Percentiles rank a stretch among this genome's conserved stretches.
These are phyloP conservation scores for Sussaba pulchella DNA, from an alignment of 2,888 invertebrate genomes.

Conservation along the genomic window DNA sequence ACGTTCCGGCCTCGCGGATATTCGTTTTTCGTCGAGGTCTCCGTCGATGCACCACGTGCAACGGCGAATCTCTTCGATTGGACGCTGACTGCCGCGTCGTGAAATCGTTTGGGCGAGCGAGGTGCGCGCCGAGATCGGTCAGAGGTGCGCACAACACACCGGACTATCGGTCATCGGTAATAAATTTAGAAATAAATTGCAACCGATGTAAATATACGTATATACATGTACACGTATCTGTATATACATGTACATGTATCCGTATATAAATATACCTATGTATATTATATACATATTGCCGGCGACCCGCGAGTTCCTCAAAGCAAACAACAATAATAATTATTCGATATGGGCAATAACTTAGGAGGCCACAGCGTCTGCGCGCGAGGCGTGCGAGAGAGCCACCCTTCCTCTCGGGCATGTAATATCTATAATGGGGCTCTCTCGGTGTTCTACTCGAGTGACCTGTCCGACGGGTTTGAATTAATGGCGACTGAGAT, in stretches of 20 bases:
- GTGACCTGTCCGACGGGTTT: slow-evolving; percentile 82
- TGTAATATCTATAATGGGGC: slow-evolving; percentile 83
- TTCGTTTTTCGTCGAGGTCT: slow-evolving; percentile 60
- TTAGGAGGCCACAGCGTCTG: slow-evolving; percentile 72
- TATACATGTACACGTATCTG: slow-evolving; percentile 9
- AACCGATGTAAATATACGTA: slow-evolving; percentile 56
- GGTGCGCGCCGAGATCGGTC: not conserved
- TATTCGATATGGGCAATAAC: slow-evolving; percentile 83
- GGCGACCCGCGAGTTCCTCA: slow-evolving; percentile 76
- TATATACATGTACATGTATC: slow-evolving; percentile 12
- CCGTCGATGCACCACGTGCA: slow-evolving; percentile 59
- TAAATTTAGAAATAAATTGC: slow-evolving; percentile 83
- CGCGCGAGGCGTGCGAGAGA: slow-evolving; percentile 35
- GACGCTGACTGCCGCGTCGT: slow-evolving; percentile 42
- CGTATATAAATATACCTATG: no score
- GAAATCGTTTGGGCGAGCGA: slow-evolving; percentile 31
- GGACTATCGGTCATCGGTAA: slow-evolving; percentile 83
- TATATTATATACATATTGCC: slow-evolving; percentile 51
- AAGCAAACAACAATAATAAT: slow-evolving; percentile 85
- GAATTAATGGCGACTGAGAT: slow-evolving; percentile 84
- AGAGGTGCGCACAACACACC: slow-evolving; percentile 40
- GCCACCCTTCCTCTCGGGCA: slow-evolving; percentile 72
- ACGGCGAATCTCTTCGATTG: slow-evolving; percentile 59
- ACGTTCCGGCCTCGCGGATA: slow-evolving; percentile 75
- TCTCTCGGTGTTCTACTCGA: slow-evolving; percentile 80